Conservation (phyloP, 2,888 invertebrate genomes). For the Limnephilus rhombicus region DNA sequence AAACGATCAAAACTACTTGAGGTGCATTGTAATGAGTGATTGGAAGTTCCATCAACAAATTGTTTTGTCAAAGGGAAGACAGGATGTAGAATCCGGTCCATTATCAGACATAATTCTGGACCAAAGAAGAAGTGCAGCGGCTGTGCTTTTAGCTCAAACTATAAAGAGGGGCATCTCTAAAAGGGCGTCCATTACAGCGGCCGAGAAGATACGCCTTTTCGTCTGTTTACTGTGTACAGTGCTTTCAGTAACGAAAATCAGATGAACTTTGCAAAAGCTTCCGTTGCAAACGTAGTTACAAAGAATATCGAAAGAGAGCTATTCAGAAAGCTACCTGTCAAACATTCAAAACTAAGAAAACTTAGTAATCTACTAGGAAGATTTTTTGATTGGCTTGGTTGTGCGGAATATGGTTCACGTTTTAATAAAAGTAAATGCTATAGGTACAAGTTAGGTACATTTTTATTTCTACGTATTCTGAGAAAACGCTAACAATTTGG, state of each 20-base stretch:
- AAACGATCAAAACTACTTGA: neutral
- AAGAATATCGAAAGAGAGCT: neutral
- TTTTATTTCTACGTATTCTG: too few species aligned
- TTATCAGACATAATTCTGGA: conserved; percentile 6
- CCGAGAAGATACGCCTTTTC: neutral
- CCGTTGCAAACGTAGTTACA: neutral
- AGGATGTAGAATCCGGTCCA: neutral
- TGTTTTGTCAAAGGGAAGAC: neutral
- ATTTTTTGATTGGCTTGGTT: too few species aligned
- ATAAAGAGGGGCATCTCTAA: conserved; percentile 4
- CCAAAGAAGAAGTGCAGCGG: neutral
- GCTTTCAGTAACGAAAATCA: neutral
- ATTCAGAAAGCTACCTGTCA: neutral
- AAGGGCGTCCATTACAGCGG: conserved; percentile 17
- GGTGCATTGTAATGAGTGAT: neutral
- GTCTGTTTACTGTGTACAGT: neutral
- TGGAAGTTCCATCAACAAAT: neutral
- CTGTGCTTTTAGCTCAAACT: conserved; percentile 7
- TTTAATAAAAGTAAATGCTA: too few species aligned
- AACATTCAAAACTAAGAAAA: neutral
- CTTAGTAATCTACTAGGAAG: too few species aligned
- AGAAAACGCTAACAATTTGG: too few species aligned
- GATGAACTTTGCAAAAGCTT: conserved; percentile 17
- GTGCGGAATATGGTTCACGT: too few species aligned
- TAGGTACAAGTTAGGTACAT: too few species aligned